phyloP scores from a whole-genome alignment of 2,888 invertebrate genomes.

The Kuschelorhynchus macadamiae region DNA sequence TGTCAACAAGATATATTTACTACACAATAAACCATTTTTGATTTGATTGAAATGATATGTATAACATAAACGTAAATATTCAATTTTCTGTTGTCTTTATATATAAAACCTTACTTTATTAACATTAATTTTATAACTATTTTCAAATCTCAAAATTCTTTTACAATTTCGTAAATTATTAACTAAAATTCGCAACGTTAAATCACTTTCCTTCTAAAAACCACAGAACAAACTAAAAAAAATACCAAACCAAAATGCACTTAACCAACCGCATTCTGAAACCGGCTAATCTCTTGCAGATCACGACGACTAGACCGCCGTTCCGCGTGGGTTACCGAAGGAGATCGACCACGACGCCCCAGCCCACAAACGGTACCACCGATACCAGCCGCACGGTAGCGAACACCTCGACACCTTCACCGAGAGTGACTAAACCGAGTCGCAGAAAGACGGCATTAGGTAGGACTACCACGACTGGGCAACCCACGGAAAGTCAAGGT shows the following conservation, averaged over 20 bases:
- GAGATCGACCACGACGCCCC: constrained; percentile 55
- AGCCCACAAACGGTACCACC: constrained; percentile 30
- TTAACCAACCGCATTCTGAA: no score
- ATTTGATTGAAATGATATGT: no score
- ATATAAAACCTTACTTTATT: no score
- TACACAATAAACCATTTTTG: no score
- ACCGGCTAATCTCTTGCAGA: constrained; percentile 15
- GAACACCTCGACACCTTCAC: constrained; percentile 42
- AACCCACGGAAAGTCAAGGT: constrained; percentile 63
- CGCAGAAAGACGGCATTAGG: constrained; percentile 56
- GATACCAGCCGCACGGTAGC: constrained; percentile 28
- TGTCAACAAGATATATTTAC: no score
- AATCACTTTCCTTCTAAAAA: no score
- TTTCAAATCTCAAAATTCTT: no score
- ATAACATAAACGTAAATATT: no score
- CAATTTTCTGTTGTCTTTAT: no score
- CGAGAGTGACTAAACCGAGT: constrained; percentile 53
- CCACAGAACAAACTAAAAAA: constrained; percentile 1
- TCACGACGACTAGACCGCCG: constrained; percentile 46
- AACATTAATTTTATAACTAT: no score
- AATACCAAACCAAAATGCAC: not conserved
- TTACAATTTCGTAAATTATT: no score
- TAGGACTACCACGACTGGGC: constrained; percentile 49
- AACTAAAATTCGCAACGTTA: no score
- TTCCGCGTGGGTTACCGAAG: constrained; percentile 54